Conservation (phyloP, 2,113 vertebrate species). For the Chitala chitala region DNA sequence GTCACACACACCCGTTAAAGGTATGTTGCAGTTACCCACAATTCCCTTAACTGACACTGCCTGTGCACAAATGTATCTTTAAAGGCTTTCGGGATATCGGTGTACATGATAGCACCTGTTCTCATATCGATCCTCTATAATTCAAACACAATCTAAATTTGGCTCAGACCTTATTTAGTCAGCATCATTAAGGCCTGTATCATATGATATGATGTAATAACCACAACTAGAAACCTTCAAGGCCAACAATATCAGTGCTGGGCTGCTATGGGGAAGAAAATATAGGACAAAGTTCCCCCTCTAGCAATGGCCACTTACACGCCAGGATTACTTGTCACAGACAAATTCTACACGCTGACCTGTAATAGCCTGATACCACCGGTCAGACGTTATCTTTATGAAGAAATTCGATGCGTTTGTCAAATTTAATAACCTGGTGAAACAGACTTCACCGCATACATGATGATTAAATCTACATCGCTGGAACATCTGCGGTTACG, state of each 20-base stretch:
- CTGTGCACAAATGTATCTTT: not conserved
- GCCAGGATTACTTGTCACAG: not conserved
- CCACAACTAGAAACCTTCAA: conserved; percentile 22
- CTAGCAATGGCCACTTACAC: conserved; percentile 1
- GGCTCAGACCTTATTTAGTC: not conserved
- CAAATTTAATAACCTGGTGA: not conserved
- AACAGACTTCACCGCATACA: not conserved
- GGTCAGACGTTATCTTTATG: not conserved
- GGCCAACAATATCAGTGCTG: conserved; percentile 27
- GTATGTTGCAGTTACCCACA: no score
- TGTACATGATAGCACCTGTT: not conserved
- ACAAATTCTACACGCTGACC: conserved; percentile 13
- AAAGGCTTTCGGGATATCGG: not conserved
- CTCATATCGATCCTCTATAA: not conserved
- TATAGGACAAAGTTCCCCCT: conserved; percentile 26
- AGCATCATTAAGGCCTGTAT: not conserved
- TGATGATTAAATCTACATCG: not conserved
- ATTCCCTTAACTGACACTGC: not conserved
- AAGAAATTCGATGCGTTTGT: not conserved
- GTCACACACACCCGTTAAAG: no score
- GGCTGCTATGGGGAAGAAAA: not conserved
- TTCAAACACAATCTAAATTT: not conserved
- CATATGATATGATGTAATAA: conserved; percentile 5
- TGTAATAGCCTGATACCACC: conserved; percentile 4
- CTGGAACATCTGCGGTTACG: not conserved